phyloP scores from a whole-genome alignment of 2,888 invertebrate species.

The Thera britannica region DNA sequence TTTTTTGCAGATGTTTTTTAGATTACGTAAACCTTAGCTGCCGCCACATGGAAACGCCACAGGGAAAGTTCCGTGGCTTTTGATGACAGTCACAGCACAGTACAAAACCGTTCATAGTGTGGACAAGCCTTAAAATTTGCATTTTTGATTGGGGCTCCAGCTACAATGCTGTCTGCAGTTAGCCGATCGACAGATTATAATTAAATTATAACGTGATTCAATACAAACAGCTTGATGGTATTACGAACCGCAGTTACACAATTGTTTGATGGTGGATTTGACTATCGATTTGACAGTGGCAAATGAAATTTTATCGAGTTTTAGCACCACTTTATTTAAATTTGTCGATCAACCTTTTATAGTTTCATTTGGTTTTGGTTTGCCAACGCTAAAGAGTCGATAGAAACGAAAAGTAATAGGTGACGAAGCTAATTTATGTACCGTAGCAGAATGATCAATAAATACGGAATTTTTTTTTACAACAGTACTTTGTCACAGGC shows the following conservation, averaged over 20 bases:
- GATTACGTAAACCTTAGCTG: too few species aligned
- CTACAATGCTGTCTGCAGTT: constrained; percentile 56
- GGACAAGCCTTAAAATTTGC: constrained; percentile 60
- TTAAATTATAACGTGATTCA: constrained; percentile 57
- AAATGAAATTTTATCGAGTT: neutral
- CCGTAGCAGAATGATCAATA: too few species aligned
- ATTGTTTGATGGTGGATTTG: constrained; percentile 8
- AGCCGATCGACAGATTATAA: constrained; percentile 66
- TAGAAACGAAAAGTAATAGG: too few species aligned
- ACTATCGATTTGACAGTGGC: constrained; percentile 1
- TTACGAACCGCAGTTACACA: constrained; percentile 23
- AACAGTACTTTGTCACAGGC: too few species aligned
- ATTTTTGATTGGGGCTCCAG: constrained; percentile 76
- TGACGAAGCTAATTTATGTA: too few species aligned
- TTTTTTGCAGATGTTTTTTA: too few species aligned
- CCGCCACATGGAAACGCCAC: too few species aligned
- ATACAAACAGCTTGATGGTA: constrained; percentile 41
- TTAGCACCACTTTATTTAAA: neutral
- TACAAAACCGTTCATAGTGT: constrained; percentile 39
- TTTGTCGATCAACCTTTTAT: too few species aligned
- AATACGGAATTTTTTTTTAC: too few species aligned
- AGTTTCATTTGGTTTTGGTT: neutral
- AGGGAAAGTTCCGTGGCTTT: too few species aligned
- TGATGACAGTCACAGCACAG: neutral
- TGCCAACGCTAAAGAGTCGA: neutral